A percentile compares a stretch with the other conserved stretches of the same genome.
These are phyloP conservation scores for Drosophila falleni DNA, from an alignment of 2,888 invertebrate genomes.

Conservation along the genomic window DNA sequence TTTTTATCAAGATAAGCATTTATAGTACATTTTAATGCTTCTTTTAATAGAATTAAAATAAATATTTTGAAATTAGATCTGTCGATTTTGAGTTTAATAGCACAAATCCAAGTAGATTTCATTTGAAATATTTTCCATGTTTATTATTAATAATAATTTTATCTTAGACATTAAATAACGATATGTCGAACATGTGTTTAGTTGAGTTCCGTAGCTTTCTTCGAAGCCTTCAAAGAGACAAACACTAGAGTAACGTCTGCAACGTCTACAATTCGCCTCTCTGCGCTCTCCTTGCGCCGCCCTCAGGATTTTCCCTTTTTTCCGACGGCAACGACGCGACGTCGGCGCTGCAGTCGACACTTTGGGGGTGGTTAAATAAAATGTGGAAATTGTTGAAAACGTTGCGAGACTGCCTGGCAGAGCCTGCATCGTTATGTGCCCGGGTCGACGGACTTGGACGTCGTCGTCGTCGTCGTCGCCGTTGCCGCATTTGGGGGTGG, in stretches of 20 bases:
- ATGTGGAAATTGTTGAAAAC: constrained; percentile 82
- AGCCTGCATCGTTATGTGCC: constrained; percentile 78
- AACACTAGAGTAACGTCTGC: constrained; percentile 55
- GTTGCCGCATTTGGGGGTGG: constrained; percentile 70
- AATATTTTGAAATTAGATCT: too few relatives aligned
- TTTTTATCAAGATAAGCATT: neutral
- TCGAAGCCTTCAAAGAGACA: constrained; percentile 5
- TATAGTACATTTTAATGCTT: neutral
- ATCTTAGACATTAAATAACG: too few relatives aligned
- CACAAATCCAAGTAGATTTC: too few relatives aligned
- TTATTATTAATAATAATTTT: too few relatives aligned
- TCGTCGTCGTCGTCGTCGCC: constrained; percentile 37
- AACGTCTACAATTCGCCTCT: constrained; percentile 41
- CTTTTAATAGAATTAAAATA: neutral
- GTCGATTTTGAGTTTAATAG: too few relatives aligned
- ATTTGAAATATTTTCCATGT: too few relatives aligned
- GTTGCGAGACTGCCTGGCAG: constrained; percentile 61
- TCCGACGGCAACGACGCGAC: constrained; percentile 33
- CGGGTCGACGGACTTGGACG: constrained; percentile 79
- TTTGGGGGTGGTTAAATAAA: constrained; percentile 80
- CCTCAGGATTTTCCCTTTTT: constrained; percentile 69
- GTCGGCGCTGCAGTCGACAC: constrained; percentile 68
- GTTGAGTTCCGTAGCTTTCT: neutral
- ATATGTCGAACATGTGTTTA: neutral
- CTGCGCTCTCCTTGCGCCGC: constrained; percentile 23